These are phyloP conservation scores for Eudemis profundana DNA, from an alignment of 2,888 invertebrate genomes.

Conservation along the genomic window DNA sequence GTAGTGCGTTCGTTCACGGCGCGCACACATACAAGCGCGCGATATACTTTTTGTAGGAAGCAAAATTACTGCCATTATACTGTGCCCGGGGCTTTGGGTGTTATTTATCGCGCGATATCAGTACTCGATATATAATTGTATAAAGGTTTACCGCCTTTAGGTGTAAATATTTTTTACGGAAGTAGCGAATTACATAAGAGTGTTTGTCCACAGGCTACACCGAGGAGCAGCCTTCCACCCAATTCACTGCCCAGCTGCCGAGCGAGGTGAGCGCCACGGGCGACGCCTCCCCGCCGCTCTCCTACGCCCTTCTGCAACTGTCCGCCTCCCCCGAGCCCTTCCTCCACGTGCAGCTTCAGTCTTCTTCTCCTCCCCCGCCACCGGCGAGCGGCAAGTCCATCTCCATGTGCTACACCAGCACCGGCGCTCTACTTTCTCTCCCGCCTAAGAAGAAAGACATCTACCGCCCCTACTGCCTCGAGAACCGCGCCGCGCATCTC, in stretches of 20 bases:
- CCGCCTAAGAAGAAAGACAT: conserved; percentile 97
- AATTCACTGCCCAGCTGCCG: conserved; percentile 91
- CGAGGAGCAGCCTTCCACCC: conserved; percentile 91
- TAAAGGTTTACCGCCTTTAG: no score
- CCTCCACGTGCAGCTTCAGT: conserved; percentile 78
- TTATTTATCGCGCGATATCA: no score
- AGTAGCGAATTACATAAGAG: not conserved
- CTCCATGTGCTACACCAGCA: conserved; percentile 94
- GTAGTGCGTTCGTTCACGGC: no score
- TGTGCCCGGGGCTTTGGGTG: no score
- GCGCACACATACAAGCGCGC: no score
- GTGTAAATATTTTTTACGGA: no score
- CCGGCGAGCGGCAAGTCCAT: conserved; percentile 89
- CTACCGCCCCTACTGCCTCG: conserved; percentile 94
- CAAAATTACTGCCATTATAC: no score
- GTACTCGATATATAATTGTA: no score
- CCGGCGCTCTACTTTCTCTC: conserved; percentile 91
- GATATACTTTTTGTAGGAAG: no score
- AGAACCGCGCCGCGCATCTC: conserved; percentile 86
- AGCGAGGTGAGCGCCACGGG: conserved; percentile 88
- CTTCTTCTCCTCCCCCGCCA: conserved; percentile 82
- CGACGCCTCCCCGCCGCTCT: conserved; percentile 79
- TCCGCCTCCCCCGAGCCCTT: conserved; percentile 76
- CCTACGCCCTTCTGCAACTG: conserved; percentile 81
- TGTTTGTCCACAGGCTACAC: conserved; percentile 88